Percentiles rank a stretch among this genome's conserved stretches.
Evolutionary conservation across 2,888 invertebrate genomes (phyloP).

Genomic region (Agonopterix arenella): DNA sequence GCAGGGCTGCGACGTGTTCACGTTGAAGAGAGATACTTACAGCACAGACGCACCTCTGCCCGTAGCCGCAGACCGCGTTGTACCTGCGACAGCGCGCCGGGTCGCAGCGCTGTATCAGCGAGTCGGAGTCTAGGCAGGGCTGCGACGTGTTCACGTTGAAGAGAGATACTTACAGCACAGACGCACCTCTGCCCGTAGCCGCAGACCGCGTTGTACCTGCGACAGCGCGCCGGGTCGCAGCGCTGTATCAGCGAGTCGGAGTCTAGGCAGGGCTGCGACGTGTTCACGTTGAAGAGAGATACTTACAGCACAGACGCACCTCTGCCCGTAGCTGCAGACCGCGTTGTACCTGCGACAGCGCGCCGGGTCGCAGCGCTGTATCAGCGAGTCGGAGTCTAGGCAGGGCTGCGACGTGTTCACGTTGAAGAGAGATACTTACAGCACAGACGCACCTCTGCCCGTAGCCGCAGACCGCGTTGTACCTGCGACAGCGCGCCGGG

Average conservation of each 20-base stretch:
- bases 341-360: slow-evolving; percentile 80
- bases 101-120: slow-evolving; percentile 86
- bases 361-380: slow-evolving; percentile 81
- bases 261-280: slow-evolving; percentile 82
- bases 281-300: slow-evolving; percentile 83
- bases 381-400: slow-evolving; percentile 80
- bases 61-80: slow-evolving; percentile 85
- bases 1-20: slow-evolving; percentile 88
- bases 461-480: slow-evolving; percentile 85
- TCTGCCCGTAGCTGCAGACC: slow-evolving; percentile 78
- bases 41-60: slow-evolving; percentile 57
- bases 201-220: slow-evolving; percentile 86
- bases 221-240: slow-evolving; percentile 76
- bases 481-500: slow-evolving; percentile 60
- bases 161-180: slow-evolving; percentile 52
- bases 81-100: slow-evolving; percentile 63
- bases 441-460: slow-evolving; percentile 60
- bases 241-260: slow-evolving; percentile 84
- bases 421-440: slow-evolving; percentile 72
- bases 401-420: slow-evolving; percentile 90
- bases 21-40: slow-evolving; percentile 76
- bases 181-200: slow-evolving; percentile 58
- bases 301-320: slow-evolving; percentile 64
- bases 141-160: slow-evolving; percentile 89
- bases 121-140: slow-evolving; percentile 80